Conservation (phyloP, 2,888 invertebrate genomes). For the Macaria liturata region DNA sequence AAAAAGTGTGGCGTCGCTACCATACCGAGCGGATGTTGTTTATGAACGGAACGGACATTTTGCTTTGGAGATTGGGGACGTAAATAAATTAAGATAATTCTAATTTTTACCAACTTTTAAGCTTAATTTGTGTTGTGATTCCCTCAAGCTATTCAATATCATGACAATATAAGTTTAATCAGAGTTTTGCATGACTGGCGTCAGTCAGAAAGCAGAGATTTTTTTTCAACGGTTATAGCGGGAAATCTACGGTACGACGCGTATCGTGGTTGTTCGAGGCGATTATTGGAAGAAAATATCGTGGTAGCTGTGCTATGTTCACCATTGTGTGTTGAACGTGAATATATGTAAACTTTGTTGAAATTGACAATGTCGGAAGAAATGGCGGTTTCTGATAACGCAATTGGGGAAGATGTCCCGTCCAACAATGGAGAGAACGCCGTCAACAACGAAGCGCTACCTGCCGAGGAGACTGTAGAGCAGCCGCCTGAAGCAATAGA, state of each 20-base stretch:
- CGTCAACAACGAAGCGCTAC: slow-evolving; percentile 44
- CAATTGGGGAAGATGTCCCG: slow-evolving; percentile 60
- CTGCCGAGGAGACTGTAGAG: slow-evolving; percentile 44
- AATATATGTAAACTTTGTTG: slow-evolving; percentile 58
- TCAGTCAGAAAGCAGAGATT: slow-evolving; percentile 47
- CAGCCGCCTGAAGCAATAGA: slow-evolving; percentile 40
- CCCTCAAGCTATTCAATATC: background rate
- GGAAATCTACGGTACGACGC: slow-evolving; percentile 79
- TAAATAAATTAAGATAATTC: slow-evolving; percentile 47
- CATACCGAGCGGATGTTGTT: slow-evolving; percentile 63
- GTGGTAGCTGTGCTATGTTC: slow-evolving; percentile 70
- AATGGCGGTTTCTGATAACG: slow-evolving; percentile 79
- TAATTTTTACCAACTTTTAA: background rate
- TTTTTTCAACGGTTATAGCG: slow-evolving; percentile 70
- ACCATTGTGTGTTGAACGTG: slow-evolving; percentile 66
- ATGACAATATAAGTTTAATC: slow-evolving; percentile 15
- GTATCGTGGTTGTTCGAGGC: slow-evolving; percentile 65
- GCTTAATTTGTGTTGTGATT: background rate
- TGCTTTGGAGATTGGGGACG: slow-evolving; percentile 62
- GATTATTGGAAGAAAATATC: slow-evolving; percentile 59
- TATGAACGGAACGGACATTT: slow-evolving; percentile 76
- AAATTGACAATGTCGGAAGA: slow-evolving; percentile 79
- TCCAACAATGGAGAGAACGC: slow-evolving; percentile 53
- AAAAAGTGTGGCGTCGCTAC: no score
- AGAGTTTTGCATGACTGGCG: slow-evolving; percentile 41